Base-by-base conservation (phyloP, 2,888 invertebrate species). In the Hypolimnas misippus region DNA sequence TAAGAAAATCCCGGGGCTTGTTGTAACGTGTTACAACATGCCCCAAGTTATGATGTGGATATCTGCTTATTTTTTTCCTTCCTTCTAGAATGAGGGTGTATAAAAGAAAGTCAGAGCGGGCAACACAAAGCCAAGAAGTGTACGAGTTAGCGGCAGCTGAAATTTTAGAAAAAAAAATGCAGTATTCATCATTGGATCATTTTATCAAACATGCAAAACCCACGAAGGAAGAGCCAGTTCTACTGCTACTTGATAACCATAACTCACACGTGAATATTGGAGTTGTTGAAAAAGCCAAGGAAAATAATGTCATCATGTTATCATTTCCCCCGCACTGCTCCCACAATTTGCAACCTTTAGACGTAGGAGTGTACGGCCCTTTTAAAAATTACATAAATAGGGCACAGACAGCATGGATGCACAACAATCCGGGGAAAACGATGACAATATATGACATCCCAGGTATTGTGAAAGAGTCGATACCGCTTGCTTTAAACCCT, bases 281-380 rank as follows among this genome's bases (percentile, higher is more conserved):
- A 53, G 70, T 68, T 3, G 51, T 71, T 1, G 38, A 62, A 42
- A 70, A 70, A 44, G 63, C 64, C 8, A 62, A 63, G 10, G 68
- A 72, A 12, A 62, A 62, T 46, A 31, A 52, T 14, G 46, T 60
- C 21, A 59, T 72, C 49, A 68, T 63, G 51, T 16, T 73, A 8
- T 77, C 61, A 51, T 75, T 74, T 64, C 73, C 70, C 40, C 72
- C 71, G 16, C 81, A 79, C 64, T 81, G 76, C 62, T 71, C 73
- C 19, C 80, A 84, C 65, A 73, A 75, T 31, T 55, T 81, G 6
- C 83, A 85, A 70, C 83, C 81, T 25, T 62, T 81, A 21, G 79
- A 81, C 58, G 67, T 75, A 10, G 69, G 76, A 42, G 76, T 84
- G 4, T 72, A 71, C 49, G 70, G 68, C 12, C 65, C 68, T 17